Conservation (phyloP, 64 coral and sea anemone species). For the Actinia equina region DNA sequence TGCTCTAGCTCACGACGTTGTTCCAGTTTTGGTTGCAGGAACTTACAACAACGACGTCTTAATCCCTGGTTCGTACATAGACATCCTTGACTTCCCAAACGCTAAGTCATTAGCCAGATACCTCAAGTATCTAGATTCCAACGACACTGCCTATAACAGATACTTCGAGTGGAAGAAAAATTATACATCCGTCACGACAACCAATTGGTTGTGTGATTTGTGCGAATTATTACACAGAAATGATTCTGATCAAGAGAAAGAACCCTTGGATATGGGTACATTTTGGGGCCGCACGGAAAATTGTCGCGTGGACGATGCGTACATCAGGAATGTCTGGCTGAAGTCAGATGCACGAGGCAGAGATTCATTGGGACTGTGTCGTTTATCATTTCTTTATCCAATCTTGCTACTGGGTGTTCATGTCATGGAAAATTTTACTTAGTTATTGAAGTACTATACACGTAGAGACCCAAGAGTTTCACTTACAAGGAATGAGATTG, state of each 20-base stretch:
- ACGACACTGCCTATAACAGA: slow-evolving; percentile 59
- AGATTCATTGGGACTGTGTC: neutral
- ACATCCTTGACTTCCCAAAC: slow-evolving; percentile 59
- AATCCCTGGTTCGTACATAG: slow-evolving; percentile 47
- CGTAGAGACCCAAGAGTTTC: no score
- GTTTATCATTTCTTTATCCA: neutral
- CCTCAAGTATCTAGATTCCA: slow-evolving; percentile 53
- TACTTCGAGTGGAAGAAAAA: slow-evolving; percentile 58
- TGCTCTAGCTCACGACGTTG: slow-evolving; percentile 26
- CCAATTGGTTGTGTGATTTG: neutral
- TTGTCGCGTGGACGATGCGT: neutral
- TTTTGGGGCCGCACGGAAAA: slow-evolving; percentile 13
- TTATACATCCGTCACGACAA: neutral
- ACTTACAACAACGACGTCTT: slow-evolving; percentile 17
- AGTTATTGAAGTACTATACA: no score
- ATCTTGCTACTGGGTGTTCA: no score
- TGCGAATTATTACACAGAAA: neutral
- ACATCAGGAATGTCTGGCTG: slow-evolving; percentile 15
- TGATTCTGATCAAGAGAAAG: neutral
- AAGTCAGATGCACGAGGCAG: neutral
- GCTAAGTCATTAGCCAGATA: slow-evolving; percentile 32
- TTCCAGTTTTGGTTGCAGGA: slow-evolving; percentile 51
- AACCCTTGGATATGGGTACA: neutral
- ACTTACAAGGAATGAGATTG: no score
- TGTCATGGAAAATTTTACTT: no score